Evolutionary conservation across 2,888 invertebrate species (phyloP).

Genomic region (Automeris io): DNA sequence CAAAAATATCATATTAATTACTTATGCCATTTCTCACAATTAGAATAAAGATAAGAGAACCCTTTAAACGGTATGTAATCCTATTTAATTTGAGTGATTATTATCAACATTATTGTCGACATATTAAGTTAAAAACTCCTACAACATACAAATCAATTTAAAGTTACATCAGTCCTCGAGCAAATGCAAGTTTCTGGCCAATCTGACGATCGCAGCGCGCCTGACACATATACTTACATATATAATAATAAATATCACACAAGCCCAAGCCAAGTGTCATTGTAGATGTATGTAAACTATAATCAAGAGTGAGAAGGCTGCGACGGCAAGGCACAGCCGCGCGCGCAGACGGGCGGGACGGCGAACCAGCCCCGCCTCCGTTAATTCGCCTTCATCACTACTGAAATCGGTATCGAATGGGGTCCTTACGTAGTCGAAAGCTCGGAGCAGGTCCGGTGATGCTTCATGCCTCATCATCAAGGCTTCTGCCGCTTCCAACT

Average conservation of each 20-base stretch:
- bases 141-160: slow-evolving; percentile 9
- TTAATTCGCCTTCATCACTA: slow-evolving; percentile 45
- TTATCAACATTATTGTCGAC: too few species aligned
- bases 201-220: slow-evolving; percentile 62
- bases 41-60: too few species aligned
- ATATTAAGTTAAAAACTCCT: slow-evolving; percentile 2
- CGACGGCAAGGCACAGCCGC: slow-evolving; percentile 63
- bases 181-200: slow-evolving; percentile 14
- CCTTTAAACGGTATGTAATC: too few species aligned
- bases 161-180: slow-evolving; percentile 3
- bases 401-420: slow-evolving; percentile 62
- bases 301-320: slow-evolving; percentile 66
- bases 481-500: slow-evolving; percentile 79
- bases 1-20: too few species aligned
- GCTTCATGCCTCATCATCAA: slow-evolving; percentile 68
- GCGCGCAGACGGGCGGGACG: slow-evolving; percentile 58
- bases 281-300: slow-evolving; percentile 71
- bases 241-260: slow-evolving; percentile 58
- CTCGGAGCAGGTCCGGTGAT: slow-evolving; percentile 64
- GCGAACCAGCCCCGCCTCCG: slow-evolving; percentile 21
- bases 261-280: slow-evolving; percentile 67
- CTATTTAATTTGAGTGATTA: too few species aligned
- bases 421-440: slow-evolving; percentile 72
- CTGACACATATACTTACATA: slow-evolving; percentile 58
- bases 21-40: too few species aligned